A percentile compares a stretch with the other conserved stretches of the same genome.
phyloP scores from a whole-genome alignment of 92 coral and sea anemone genomes.

The Parazoanthus darwini region DNA sequence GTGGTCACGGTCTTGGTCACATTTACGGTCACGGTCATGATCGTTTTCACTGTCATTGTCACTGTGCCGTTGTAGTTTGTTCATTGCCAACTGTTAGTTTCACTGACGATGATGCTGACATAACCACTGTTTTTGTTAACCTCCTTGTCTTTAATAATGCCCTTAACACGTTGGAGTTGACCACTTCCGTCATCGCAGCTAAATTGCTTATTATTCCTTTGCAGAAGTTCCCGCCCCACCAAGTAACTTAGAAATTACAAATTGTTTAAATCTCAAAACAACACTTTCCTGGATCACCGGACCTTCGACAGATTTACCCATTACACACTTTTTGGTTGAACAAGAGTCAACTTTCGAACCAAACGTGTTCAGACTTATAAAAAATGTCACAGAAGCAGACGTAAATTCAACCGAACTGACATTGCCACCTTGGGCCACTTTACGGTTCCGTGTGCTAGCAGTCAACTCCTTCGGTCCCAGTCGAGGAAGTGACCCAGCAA shows the following conservation, averaged over 20 bases:
- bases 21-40: too few relatives aligned
- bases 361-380: slow-evolving; percentile 43
- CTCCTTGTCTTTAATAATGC: background rate
- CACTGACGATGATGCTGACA: too few relatives aligned
- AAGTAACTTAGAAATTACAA: slow-evolving; percentile 32
- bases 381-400: slow-evolving; percentile 51
- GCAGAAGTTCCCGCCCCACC: slow-evolving; percentile 45
- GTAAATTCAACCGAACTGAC: slow-evolving; percentile 28
- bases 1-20: too few relatives aligned
- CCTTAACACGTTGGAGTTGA: too few relatives aligned
- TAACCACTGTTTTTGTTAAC: too few relatives aligned
- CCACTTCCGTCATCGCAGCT: background rate
- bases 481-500: slow-evolving; percentile 74
- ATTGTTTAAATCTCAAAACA: slow-evolving; percentile 60
- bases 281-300: slow-evolving; percentile 67
- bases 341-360: slow-evolving; percentile 59
- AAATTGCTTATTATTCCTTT: background rate
- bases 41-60: too few relatives aligned
- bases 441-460: slow-evolving; percentile 83
- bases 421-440: slow-evolving; percentile 71
- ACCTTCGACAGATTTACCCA: slow-evolving; percentile 59
- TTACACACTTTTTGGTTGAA: slow-evolving; percentile 72
- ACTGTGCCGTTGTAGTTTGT: too few relatives aligned
- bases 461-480: slow-evolving; percentile 77
- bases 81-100: too few relatives aligned